These are phyloP conservation scores for Diadegma fenestrale DNA, from an alignment of 2,888 invertebrate genomes.

Conservation along the genomic window DNA sequence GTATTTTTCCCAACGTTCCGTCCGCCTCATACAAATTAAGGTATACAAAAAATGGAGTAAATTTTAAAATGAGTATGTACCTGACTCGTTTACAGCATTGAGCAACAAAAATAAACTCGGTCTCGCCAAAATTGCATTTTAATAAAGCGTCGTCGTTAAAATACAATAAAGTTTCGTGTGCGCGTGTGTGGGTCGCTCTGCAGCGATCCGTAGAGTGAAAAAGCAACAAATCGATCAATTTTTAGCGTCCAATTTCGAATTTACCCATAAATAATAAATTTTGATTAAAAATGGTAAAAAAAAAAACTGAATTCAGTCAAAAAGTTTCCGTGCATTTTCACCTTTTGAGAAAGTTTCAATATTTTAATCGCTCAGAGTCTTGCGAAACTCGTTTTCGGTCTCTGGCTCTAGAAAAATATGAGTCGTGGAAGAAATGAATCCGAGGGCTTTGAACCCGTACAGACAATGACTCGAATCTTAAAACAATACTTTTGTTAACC, in stretches of 20 bases:
- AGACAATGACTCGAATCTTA: constrained; percentile 1
- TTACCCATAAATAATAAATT: not conserved
- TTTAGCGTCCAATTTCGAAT: not conserved
- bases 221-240: not conserved
- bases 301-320: not conserved
- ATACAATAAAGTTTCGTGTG: not conserved
- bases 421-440: not conserved
- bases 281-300: not conserved
- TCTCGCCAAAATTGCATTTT: not conserved
- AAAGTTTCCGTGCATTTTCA: not conserved
- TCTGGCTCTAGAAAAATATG: not conserved
- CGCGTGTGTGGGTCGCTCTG: not conserved
- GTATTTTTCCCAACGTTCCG: constrained; percentile 38
- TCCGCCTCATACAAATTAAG: constrained; percentile 4
- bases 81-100: not conserved
- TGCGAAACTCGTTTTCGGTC: not conserved
- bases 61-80: not conserved
- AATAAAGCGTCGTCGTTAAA: not conserved
- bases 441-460: constrained; percentile 1
- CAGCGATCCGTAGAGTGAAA: too few relatives aligned
- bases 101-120: not conserved
- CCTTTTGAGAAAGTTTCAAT: not conserved
- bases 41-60: not conserved
- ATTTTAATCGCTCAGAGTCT: not conserved
- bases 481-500: constrained; percentile 15